Percentiles rank a stretch among this genome's conserved stretches.
Conservation (phyloP, 2,797 vertebrate species). For the Anabacerthia variegaticeps region DNA sequence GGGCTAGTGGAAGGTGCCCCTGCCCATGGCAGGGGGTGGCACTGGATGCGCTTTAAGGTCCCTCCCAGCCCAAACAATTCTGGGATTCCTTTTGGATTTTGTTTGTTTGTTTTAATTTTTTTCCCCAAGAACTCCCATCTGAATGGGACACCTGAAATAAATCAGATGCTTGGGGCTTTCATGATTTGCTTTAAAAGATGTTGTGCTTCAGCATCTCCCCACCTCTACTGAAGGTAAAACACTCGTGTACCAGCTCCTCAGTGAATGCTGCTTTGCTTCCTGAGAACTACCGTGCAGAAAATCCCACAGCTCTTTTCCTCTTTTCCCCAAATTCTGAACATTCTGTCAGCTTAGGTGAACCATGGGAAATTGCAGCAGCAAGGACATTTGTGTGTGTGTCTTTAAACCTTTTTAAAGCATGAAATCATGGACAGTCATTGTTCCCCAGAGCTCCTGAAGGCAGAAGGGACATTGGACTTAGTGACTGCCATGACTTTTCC, state of each 20-base stretch:
- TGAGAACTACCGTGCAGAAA: not conserved
- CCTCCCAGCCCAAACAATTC: not conserved
- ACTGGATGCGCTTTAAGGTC: not conserved
- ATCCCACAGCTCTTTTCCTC: not conserved
- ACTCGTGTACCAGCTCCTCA: not conserved
- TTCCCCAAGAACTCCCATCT: not conserved
- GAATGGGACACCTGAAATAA: not conserved
- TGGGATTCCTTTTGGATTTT: not conserved
- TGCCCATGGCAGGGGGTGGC: not conserved
- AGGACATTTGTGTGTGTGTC: not conserved
- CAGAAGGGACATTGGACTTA: not conserved
- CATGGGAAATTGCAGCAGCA: accelerated
- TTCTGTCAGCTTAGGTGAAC: not conserved
- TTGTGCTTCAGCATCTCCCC: not conserved
- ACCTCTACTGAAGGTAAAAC: not conserved
- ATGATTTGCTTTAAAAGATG: not conserved
- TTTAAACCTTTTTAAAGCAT: not conserved
- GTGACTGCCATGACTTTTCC: not conserved
- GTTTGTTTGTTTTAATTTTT: not conserved
- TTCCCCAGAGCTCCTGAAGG: not conserved
- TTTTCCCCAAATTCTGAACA: not conserved
- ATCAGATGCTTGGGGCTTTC: not conserved
- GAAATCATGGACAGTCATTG: not conserved
- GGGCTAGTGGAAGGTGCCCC: not conserved
- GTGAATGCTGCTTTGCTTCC: not conserved